Base-by-base conservation (phyloP, 1,140 invertebrate species). In the Macrostomum lignano region DNA sequence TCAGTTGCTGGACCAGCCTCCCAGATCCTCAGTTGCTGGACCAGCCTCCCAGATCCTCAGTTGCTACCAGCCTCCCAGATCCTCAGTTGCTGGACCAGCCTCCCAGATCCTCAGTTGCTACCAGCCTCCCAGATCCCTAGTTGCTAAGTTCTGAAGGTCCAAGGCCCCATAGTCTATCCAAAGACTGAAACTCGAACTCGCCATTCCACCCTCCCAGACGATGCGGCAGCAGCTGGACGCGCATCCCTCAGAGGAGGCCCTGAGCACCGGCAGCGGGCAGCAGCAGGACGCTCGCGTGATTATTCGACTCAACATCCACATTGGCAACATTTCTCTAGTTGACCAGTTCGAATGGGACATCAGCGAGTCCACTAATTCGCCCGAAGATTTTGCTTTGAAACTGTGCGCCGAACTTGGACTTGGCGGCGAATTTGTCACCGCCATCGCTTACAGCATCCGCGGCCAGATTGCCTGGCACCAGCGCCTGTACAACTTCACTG, bases 291-390 rank as follows among this genome's bases (percentile, higher is more conserved):
- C 11, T 23, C 32, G 32, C 23, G 19, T 21, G 11, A 31, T 43
- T 14, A 45, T 46, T 6, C 40, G 69, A 65, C 58, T 98, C 4
- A 98, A 98, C 49, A 91, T 98, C 46, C 88, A 98, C 51, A 86
- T 98, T 7, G 91, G 88, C 11, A 98, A 98, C 49, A 93, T 91
- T 14, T 94, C 84, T 1, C 60, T 98, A 23, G 82, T 93, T 2
- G 88, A 98, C 62, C 88, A 96, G 65, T 84, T 96, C 46, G 88
- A 98, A 62, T 98, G 91, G 91, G 91, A 98, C 47, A 88, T 98
- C 77, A 74, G 78, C 3, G 82, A 96, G 46, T 73, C 86, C 46
- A 17, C 15, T 15, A 96, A 96, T 53, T 84, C 74, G 53, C 86
- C 91, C 0, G 91, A 98, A 58, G 71, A 86, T 44, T 96, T 96